Evolutionary conservation across 1,140 invertebrate genomes (phyloP).

Genomic region (Notospermus geniculatus): DNA sequence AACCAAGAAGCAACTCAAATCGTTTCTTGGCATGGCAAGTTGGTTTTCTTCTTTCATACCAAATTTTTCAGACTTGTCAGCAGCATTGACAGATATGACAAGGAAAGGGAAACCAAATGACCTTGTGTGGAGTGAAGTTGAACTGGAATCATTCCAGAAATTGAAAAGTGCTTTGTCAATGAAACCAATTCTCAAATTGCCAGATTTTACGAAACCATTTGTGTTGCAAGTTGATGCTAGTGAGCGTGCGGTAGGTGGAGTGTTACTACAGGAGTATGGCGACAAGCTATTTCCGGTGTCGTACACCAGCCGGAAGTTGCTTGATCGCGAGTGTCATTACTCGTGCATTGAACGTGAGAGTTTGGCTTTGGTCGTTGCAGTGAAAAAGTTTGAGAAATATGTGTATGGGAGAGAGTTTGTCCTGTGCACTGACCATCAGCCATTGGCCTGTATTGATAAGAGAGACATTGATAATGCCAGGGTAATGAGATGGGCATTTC

Average conservation of each 20-base stretch:
- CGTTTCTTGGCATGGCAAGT: slow-evolving; percentile 23
- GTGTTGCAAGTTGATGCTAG: too few species aligned
- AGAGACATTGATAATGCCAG: too few species aligned
- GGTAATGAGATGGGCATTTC: too few species aligned
- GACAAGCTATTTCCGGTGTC: background rate
- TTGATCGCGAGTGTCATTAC: background rate
- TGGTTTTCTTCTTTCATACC: slow-evolving; percentile 16
- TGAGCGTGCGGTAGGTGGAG: background rate
- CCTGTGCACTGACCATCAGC: background rate
- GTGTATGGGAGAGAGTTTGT: background rate
- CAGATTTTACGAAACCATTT: background rate
- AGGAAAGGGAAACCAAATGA: background rate
- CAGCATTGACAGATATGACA: background rate
- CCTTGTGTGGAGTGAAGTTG: background rate
- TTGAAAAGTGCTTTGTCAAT: background rate
- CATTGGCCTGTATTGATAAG: too few species aligned
- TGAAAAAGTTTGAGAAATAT: background rate
- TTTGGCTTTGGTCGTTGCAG: background rate
- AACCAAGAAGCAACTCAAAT: slow-evolving; percentile 44
- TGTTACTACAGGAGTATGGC: background rate
- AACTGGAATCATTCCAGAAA: background rate
- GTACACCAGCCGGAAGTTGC: background rate
- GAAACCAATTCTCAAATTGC: background rate
- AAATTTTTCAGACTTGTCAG: background rate
- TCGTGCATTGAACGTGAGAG: background rate